Evolutionary conservation across 2,888 invertebrate species (phyloP).

Genomic region (Molorchus minor): DNA sequence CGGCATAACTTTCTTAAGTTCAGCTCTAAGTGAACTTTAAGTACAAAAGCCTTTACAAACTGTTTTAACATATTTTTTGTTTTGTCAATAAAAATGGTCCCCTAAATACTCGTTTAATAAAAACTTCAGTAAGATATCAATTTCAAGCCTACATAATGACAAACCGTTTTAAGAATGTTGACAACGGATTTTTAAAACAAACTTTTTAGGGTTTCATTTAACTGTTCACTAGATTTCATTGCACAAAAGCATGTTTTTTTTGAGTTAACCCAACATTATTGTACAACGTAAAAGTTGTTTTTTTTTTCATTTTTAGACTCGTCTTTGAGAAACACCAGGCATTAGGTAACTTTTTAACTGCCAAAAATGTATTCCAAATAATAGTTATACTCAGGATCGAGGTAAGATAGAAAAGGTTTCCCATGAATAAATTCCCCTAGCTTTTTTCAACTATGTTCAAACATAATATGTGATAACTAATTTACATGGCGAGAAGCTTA

Average conservation of each 20-base stretch:
- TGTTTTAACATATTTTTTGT: too few relatives aligned
- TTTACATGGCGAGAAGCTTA: background rate
- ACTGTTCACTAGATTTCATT: background rate
- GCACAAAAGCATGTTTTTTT: conserved; percentile 32
- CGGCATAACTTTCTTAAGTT: too few relatives aligned
- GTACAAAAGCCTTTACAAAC: too few relatives aligned
- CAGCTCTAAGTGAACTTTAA: too few relatives aligned
- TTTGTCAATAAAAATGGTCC: too few relatives aligned
- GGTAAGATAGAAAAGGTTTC: conserved; percentile 17
- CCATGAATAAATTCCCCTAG: background rate
- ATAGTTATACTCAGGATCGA: conserved; percentile 18
- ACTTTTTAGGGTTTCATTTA: too few relatives aligned
- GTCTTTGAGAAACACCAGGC: conserved; percentile 49
- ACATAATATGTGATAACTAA: conserved; percentile 2
- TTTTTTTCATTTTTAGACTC: conserved; percentile 50
- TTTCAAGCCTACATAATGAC: too few relatives aligned
- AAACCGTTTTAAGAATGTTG: too few relatives aligned
- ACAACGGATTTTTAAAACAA: too few relatives aligned
- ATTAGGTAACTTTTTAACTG: conserved; percentile 21
- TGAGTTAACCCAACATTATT: background rate
- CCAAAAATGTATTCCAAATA: conserved; percentile 26
- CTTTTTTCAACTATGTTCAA: background rate
- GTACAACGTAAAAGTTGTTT: conserved; percentile 21
- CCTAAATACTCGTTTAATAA: too few relatives aligned
- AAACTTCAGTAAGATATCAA: too few relatives aligned